Conservation (phyloP, 2,888 invertebrate genomes). For the Rhaphigaster nebulosa region DNA sequence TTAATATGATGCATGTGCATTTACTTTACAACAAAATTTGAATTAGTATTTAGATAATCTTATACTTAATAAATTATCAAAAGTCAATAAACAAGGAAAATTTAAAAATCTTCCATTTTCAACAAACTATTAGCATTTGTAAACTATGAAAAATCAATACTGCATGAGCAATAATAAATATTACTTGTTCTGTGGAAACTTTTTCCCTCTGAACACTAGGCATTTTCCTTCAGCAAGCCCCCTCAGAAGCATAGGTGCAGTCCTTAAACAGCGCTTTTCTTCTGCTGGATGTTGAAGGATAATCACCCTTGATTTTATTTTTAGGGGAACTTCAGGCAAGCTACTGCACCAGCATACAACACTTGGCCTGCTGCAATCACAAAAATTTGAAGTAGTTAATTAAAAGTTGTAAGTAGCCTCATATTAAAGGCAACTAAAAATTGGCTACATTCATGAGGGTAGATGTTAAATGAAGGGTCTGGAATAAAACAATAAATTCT, state of each 20-base stretch:
- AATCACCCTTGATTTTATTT: conserved; percentile 80
- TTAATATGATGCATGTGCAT: too few species aligned
- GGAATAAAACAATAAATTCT: background rate
- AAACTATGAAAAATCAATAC: background rate
- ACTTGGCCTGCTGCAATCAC: conserved; percentile 77
- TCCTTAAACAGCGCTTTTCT: conserved; percentile 88
- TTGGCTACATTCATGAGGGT: background rate
- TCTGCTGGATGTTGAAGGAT: conserved; percentile 94
- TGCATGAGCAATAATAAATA: background rate
- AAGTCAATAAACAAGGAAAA: too few species aligned
- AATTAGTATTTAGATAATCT: too few species aligned
- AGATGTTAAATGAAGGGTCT: background rate
- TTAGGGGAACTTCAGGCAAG: conserved; percentile 79
- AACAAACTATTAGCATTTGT: too few species aligned
- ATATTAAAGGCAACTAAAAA: background rate
- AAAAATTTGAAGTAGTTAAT: background rate
- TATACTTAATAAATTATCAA: too few species aligned
- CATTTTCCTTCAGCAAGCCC: conserved; percentile 83
- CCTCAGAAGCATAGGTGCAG: conserved; percentile 89
- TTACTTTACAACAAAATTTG: too few species aligned
- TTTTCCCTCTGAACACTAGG: conserved; percentile 84
- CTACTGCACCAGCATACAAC: conserved; percentile 93
- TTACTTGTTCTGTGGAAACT: conserved; percentile 81
- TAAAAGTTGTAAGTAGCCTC: background rate
- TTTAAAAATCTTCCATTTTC: too few species aligned